Evolutionary conservation across 2,888 invertebrate species (phyloP).

Genomic region (Drosophila parthenogenetica): DNA sequence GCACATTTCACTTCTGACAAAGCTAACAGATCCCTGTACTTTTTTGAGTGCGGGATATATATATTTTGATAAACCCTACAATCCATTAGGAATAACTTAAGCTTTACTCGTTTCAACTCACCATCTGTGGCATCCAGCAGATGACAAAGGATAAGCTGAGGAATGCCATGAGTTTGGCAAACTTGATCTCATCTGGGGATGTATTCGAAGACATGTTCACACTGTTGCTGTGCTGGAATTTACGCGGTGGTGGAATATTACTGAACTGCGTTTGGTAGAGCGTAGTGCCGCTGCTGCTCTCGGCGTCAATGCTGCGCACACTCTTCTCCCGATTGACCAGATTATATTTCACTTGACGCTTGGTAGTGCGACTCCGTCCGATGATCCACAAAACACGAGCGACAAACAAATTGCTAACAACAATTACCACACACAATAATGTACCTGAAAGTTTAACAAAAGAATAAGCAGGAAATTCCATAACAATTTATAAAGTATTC

Average conservation of each 20-base stretch:
- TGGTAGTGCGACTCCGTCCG: constrained; percentile 83
- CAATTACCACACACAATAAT: constrained; percentile 90
- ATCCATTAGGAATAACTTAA: too few relatives aligned
- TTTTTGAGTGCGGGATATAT: too few relatives aligned
- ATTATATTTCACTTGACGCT: constrained; percentile 82
- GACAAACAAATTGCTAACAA: constrained; percentile 93
- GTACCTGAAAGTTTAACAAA: constrained; percentile 85
- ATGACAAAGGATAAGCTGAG: constrained; percentile 93
- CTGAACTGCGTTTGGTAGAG: constrained; percentile 74
- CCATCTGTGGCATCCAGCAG: constrained; percentile 96
- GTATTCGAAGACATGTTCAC: constrained; percentile 78
- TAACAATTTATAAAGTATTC: constrained; percentile 50
- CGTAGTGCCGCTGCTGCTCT: constrained; percentile 81
- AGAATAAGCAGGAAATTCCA: too few relatives aligned
- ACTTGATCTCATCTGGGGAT: constrained; percentile 92
- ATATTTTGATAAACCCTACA: too few relatives aligned
- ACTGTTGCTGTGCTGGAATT: constrained; percentile 81
- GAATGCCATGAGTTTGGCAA: constrained; percentile 93
- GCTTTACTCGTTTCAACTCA: constrained; percentile 83
- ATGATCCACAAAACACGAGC: constrained; percentile 89
- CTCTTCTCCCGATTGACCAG: constrained; percentile 81
- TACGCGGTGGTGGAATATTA: constrained; percentile 58
- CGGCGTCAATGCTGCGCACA: constrained; percentile 70
- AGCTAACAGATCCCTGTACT: too few relatives aligned
- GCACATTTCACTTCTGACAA: too few relatives aligned